These are phyloP conservation scores for Abscondita cerata DNA, from an alignment of 2,888 invertebrate species.

Conservation along the genomic window DNA sequence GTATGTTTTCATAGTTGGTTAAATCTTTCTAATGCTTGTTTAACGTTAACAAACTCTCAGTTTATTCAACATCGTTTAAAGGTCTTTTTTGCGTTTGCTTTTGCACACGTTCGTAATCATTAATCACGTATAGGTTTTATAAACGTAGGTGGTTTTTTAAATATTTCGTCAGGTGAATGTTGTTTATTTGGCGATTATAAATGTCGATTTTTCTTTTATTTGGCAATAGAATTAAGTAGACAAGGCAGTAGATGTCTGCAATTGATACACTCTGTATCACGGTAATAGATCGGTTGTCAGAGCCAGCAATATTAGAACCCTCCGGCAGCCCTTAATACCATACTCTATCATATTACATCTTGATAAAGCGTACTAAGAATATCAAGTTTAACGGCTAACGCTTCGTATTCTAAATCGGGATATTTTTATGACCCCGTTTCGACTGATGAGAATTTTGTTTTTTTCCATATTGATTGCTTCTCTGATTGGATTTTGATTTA, in stretches of 20 bases:
- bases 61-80: constrained; percentile 20
- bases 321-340: constrained; percentile 35
- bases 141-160: constrained; percentile 3
- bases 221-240: constrained; percentile 28
- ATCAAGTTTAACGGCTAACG: constrained; percentile 34
- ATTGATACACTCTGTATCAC: constrained; percentile 46
- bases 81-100: constrained; percentile 10
- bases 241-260: constrained; percentile 41
- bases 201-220: constrained; percentile 14
- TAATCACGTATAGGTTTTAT: constrained; percentile 22
- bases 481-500: constrained; percentile 40
- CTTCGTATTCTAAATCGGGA: constrained; percentile 29
- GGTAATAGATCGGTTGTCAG: constrained; percentile 48
- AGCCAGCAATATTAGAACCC: constrained; percentile 44
- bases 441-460: constrained; percentile 31
- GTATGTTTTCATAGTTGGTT: constrained; percentile 21
- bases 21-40: constrained; percentile 8
- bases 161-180: not conserved
- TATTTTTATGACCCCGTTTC: constrained; percentile 34
- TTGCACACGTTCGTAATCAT: constrained; percentile 12
- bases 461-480: constrained; percentile 33
- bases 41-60: constrained; percentile 20
- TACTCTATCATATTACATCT: constrained; percentile 36
- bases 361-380: constrained; percentile 35
- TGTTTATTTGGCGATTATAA: constrained; percentile 3